Evolutionary conservation across 30 jellyfish, hydroid and myxozoan species (phyloP).

Genomic region (Turritopsis dohrnii): DNA sequence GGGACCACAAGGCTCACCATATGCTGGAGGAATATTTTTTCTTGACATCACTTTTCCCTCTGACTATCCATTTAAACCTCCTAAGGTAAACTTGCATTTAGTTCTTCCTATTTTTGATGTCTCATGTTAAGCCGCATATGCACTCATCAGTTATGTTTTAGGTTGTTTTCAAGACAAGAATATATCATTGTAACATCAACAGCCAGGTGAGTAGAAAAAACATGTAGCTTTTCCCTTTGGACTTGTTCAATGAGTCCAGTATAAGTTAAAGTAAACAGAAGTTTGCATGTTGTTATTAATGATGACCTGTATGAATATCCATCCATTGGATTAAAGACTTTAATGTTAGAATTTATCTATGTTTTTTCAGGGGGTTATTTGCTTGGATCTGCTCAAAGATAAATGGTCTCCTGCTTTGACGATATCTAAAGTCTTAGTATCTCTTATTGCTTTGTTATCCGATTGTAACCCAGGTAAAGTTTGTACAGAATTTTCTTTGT

Average conservation of each 20-base stretch:
- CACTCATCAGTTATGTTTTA: neutral
- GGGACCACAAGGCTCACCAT: slow-evolving; percentile 96
- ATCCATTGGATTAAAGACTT: too few species aligned
- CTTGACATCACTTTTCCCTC: slow-evolving; percentile 86
- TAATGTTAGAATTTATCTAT: too few species aligned
- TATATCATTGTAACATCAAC: slow-evolving; percentile 86
- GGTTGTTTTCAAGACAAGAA: slow-evolving; percentile 72
- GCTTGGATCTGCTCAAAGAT: slow-evolving; percentile 79
- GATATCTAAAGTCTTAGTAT: slow-evolving; percentile 70
- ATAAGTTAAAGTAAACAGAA: too few species aligned
- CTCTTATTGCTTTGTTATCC: slow-evolving; percentile 81
- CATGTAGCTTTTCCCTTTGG: too few species aligned
- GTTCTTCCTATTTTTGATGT: neutral
- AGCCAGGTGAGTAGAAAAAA: slow-evolving; percentile 56
- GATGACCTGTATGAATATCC: too few species aligned
- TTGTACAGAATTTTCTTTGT: too few species aligned
- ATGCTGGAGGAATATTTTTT: slow-evolving; percentile 96
- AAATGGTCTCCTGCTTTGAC: slow-evolving; percentile 95
- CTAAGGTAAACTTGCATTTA: slow-evolving; percentile 43
- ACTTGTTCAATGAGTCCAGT: too few species aligned
- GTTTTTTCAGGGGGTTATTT: slow-evolving; percentile 63
- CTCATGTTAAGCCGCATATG: neutral
- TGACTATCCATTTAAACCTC: slow-evolving; percentile 97
- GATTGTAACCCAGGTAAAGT: slow-evolving; percentile 98
- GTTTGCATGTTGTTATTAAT: too few species aligned